Evolutionary conservation across 2,888 invertebrate species (phyloP), one percentile per base, ranked within the genome.

Genomic region (Pelosia muscerda): DNA sequence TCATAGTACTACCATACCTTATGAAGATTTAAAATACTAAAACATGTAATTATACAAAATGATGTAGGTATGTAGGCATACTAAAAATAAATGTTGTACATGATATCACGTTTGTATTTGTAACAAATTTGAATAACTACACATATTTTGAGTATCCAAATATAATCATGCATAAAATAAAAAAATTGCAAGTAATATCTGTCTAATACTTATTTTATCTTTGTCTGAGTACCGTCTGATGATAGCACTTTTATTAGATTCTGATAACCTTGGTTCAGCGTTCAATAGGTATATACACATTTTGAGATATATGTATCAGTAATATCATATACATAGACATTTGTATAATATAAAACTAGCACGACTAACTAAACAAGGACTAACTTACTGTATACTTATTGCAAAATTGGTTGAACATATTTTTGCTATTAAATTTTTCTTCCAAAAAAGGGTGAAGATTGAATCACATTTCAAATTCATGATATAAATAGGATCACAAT

Each of bases 401-500:
- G 9, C 1, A 3, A 11, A 13, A 13, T 13, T 34, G 4, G 3
- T 22, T 0, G 23, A 8, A 23, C 9, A 38, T 3, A 15, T 25
- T 23, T 15, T 13, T 22, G 15, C 23, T 6, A n/a, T 34, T 34
- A 8, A 15, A 2, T 9, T 23, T 59, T 23, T 23, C 34, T 23
- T 23, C 9, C 8, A 25, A 59, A 25, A 38, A 19, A 59, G 15
- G 22, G 8, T 9, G 5, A 25, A 59, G 9, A 38, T 19, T 22
- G 4, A 9, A 10, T 19, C 4, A 25, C 10, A 59, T 38, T 38
- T 34, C 23, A 59, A 59, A 59, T 38, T 59, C 59, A 38, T 59
- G 10, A 25, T 38, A 38, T 59, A 61, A 49, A 63, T 31, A 31
- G 13, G 31, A 54, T 11, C 54, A 25, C 63, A 54, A 25, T 26